Conservation (phyloP, 2,888 invertebrate species). For the Philereme vetulata region DNA sequence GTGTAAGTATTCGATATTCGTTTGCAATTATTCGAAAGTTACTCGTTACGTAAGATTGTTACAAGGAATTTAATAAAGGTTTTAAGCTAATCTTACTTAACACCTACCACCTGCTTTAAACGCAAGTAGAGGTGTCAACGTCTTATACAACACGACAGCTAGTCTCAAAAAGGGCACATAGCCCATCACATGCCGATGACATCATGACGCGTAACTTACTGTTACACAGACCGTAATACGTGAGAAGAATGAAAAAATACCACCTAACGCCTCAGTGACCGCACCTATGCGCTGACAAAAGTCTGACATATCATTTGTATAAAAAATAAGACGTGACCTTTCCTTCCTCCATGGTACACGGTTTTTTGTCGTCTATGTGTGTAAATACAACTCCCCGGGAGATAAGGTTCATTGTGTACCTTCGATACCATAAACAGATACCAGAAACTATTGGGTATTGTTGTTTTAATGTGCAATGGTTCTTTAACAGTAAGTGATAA, state of each 20-base stretch:
- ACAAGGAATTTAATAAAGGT: background rate
- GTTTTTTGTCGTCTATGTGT: constrained; percentile 22
- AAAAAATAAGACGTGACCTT: constrained; percentile 24
- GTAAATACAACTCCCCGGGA: constrained; percentile 25
- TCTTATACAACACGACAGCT: constrained; percentile 53
- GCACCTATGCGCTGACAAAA: constrained; percentile 27
- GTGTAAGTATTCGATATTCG: background rate
- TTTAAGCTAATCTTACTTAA: background rate
- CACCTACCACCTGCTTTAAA: constrained; percentile 4
- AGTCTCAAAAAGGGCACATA: constrained; percentile 59
- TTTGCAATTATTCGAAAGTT: background rate
- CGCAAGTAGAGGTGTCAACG: constrained; percentile 15
- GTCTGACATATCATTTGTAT: constrained; percentile 15
- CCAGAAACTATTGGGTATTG: no score
- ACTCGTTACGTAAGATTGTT: background rate
- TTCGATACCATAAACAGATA: background rate
- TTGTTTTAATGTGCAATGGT: no score
- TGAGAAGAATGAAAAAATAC: constrained; percentile 63
- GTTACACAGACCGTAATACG: constrained; percentile 69
- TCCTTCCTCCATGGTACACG: constrained; percentile 12
- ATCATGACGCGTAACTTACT: constrained; percentile 73
- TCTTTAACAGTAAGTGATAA: no score
- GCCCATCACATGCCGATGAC: constrained; percentile 75
- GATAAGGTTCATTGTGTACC: constrained; percentile 16
- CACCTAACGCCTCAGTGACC: constrained; percentile 39